Base-by-base conservation (phyloP, 1,140 invertebrate species). In the Aphis gossypii region DNA sequence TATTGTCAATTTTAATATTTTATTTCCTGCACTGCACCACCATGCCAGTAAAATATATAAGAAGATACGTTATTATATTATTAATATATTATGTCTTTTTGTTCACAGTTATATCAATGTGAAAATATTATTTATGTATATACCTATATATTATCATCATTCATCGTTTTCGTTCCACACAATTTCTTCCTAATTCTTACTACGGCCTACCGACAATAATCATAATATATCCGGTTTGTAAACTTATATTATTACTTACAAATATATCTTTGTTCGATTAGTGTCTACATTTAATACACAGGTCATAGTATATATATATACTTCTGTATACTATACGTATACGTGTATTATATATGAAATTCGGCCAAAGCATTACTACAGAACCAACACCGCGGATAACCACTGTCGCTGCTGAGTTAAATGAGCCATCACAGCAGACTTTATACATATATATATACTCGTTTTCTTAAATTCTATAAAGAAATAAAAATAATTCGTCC, bases 401-500 rank as follows among this genome's bases (percentile, higher is more conserved):
- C 87, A 60, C 54, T 56, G 56, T 68, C 25, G 38, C 54, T 9
- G 54, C 51, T 54, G 51, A 68, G 89, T 90, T 90, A 90, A 90
- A 90, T 90, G 89, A 90, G 89, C 89, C 89, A 90, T 90, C 89
- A 90, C 89, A 68, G 54, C 89, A 44, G 54, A 2, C 89, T 44
- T 30, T 90, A n/a, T 44, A 56, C 35, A 48, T 44, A 7, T 89
- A 60, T 90, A 60, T 68, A 68, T 14, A 60, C 87, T 20, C 18
- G n/a, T 90, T 90, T 90, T 90, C 56, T 90, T 90, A 68, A 90
- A 90, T 90, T 90, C 89, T 90, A 90, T 90, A 60, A 68, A 60
- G 89, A 90, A 90, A 90, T 44, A 90, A 60, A 90, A 90, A 90
- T 25, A 90, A 60, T 90, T 68, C 11, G 89, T 90, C 56, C 56